A percentile compares a stretch with the other conserved stretches of the same genome.
Evolutionary conservation across 92 coral and sea anemone genomes (phyloP).

Genomic region (Phenganax stokvisi): DNA sequence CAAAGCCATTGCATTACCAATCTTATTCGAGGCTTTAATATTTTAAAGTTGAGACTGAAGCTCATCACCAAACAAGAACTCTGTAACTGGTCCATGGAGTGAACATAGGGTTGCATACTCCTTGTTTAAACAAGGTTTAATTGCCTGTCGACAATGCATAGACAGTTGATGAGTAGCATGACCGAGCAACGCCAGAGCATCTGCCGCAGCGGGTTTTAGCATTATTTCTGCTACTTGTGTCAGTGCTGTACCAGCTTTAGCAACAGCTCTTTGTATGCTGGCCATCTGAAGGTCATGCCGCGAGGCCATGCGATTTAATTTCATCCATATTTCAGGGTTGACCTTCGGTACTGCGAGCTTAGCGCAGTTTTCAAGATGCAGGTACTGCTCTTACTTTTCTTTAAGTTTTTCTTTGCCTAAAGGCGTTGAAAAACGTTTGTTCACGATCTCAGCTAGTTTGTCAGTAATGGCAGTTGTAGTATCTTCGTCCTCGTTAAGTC

Average conservation of each 20-base stretch:
- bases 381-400: constrained; percentile 47
- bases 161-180: constrained; percentile 38
- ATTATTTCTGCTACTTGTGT: constrained; percentile 27
- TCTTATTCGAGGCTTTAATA: constrained; percentile 35
- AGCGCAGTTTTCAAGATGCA: constrained; percentile 50
- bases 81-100: constrained; percentile 42
- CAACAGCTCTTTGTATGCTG: constrained; percentile 25
- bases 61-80: constrained; percentile 46
- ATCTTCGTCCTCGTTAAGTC: constrained; percentile 1
- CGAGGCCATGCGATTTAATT: constrained; percentile 25
- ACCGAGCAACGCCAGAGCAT: constrained; percentile 46
- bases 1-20: constrained; percentile 7
- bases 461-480: background rate
- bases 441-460: background rate
- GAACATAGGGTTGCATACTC: constrained; percentile 38
- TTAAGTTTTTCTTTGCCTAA: constrained; percentile 38
- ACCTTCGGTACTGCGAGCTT: constrained; percentile 39
- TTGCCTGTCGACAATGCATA: constrained; percentile 38
- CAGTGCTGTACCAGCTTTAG: constrained; percentile 31
- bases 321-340: constrained; percentile 49
- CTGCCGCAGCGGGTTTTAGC: constrained; percentile 8
- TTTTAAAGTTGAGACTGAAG: constrained; percentile 41
- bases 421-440: background rate
- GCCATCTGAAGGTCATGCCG: constrained; percentile 29
- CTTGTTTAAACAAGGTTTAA: constrained; percentile 46